These are phyloP conservation scores for Diplazon laetatorius DNA, from an alignment of 2,888 invertebrate genomes.

Conservation along the genomic window DNA sequence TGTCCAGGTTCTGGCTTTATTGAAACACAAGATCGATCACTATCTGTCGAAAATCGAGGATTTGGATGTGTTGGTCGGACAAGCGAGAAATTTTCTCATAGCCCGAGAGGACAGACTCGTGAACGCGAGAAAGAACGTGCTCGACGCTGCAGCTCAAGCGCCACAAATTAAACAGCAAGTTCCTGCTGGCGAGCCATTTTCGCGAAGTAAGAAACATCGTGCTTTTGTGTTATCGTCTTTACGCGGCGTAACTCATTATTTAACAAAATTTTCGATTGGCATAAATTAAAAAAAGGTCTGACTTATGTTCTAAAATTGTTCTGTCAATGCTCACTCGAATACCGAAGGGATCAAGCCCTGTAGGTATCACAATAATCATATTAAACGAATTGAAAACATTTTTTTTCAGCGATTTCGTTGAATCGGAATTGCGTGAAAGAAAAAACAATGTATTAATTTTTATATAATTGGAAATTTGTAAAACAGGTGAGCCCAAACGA, in stretches of 20 bases:
- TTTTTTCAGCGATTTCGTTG: no score
- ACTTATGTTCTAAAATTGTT: conserved; percentile 2
- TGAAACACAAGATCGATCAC: conserved; percentile 94
- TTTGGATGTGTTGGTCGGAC: conserved; percentile 87
- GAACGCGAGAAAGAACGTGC: conserved; percentile 87
- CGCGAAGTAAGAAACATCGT: conserved; percentile 77
- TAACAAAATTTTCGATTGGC: no score
- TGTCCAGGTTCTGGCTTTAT: conserved; percentile 88
- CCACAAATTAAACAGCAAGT: conserved; percentile 63
- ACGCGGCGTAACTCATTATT: no score
- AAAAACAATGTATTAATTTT: background rate
- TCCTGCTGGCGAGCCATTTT: conserved; percentile 75
- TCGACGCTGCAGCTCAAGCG: conserved; percentile 82
- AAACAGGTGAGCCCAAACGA: conserved; percentile 86
- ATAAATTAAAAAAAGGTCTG: no score
- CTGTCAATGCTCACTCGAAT: conserved; percentile 58
- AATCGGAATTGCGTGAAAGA: no score
- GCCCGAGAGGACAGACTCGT: conserved; percentile 90
- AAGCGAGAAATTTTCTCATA: conserved; percentile 91
- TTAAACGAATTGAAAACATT: conserved; percentile 13
- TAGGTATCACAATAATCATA: conserved; percentile 67
- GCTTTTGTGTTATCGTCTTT: no score
- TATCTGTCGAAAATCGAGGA: conserved; percentile 86
- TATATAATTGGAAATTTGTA: background rate
- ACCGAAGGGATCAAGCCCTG: conserved; percentile 71